Evolutionary conservation across 2,113 vertebrate genomes (phyloP), one percentile per base, ranked within the genome.

Genomic region (Gadus macrocephalus): DNA sequence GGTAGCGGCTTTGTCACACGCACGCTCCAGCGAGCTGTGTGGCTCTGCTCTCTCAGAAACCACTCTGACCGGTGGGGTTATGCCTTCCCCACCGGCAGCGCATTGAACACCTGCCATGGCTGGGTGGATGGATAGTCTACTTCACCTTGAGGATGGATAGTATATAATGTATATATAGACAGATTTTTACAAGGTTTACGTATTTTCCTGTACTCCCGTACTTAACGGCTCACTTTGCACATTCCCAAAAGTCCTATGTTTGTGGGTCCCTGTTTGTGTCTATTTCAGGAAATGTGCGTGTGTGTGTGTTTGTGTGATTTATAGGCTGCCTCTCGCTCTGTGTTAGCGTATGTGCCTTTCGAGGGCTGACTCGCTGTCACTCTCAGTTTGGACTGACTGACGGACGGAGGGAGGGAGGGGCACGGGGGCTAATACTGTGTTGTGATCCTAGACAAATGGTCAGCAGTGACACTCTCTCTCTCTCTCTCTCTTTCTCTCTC

Each of bases 361-460:
- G 6, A 38, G 63, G 19, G 78, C 80, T 68, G 76, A 84, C 78
- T 74, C 71, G 69, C 79, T 85, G 84, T 87, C 76, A 28, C 69
- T 79, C 79, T 73, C 31, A 53, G 78, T 83, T 81, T 74, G 70
- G 66, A 72, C 68, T 84, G 83, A 83, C 72, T 71, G 75, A 80
- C 25, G 38, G 38, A 11, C 4, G 38, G 38, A 42, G 38, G 42
- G 42, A 14, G 42, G 42, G 42, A 73, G 67, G 77, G 82, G 81
- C 67, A 60, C 81, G 82, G 69, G 75, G 64, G 76, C 78, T 87
- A 85, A 85, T 87, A 70, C 65, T 15, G 66, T 84, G 82, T 87
- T 77, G 86, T 82, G 83, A 88, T 88, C 81, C 83, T 66, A 81
- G 81, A 82, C 80, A 80, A 86, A 86, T 82, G 81, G 71, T 86